Percentiles rank a stretch among this genome's conserved stretches.
These are phyloP conservation scores for Drosophila kikkawai DNA, from an alignment of 1,140 invertebrate genomes.

Conservation along the genomic window DNA sequence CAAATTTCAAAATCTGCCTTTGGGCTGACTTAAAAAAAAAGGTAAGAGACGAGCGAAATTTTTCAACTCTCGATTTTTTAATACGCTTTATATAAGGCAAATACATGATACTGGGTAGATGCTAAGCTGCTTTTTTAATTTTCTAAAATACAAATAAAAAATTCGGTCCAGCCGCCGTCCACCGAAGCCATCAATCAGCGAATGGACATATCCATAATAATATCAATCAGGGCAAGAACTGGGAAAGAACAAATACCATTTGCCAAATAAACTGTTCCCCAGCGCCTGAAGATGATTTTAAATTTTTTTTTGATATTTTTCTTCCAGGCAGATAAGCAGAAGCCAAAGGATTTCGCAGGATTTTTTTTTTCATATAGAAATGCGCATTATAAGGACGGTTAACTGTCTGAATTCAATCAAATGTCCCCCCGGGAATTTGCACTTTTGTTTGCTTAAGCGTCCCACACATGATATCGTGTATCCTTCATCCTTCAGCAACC, in stretches of 20 bases:
- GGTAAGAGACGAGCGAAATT: constrained; percentile 21
- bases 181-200: constrained; percentile 72
- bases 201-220: constrained; percentile 55
- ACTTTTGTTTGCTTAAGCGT: constrained; percentile 72
- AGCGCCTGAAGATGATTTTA: constrained; percentile 59
- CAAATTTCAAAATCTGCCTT: constrained; percentile 48
- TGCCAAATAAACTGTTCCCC: constrained; percentile 68
- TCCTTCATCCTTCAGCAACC: constrained; percentile 58
- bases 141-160: constrained; percentile 63
- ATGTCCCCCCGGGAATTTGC: constrained; percentile 78
- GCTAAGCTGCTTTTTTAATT: constrained; percentile 79
- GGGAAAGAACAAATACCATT: constrained; percentile 78
- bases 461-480: constrained; percentile 69
- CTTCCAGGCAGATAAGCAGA: constrained; percentile 66
- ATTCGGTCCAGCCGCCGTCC: constrained; percentile 48
- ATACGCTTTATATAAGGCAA: constrained; percentile 70
- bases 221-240: constrained; percentile 67
- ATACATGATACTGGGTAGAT: constrained; percentile 33
- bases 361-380: constrained; percentile 49
- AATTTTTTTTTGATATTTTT: constrained; percentile 75
- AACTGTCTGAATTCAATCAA: constrained; percentile 80
- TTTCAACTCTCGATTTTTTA: constrained; percentile 52
- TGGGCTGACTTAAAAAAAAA: constrained; percentile 10
- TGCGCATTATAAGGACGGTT: constrained; percentile 71
- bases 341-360: constrained; percentile 36